Evolutionary conservation across 2,797 vertebrate species (phyloP).

Genomic region (Scomberomorus guttatus): DNA sequence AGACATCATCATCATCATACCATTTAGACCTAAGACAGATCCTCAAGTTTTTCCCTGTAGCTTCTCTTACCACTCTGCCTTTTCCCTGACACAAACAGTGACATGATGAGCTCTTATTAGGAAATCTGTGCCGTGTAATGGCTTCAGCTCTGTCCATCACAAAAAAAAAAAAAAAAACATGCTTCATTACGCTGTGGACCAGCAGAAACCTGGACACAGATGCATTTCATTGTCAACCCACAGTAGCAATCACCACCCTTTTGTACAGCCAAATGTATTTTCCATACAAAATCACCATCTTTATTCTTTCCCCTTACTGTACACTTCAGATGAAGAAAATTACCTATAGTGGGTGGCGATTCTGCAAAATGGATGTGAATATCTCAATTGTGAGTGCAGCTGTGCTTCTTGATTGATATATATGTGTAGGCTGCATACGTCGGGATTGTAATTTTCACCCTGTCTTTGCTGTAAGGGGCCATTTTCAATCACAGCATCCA

Average conservation of each 20-base stretch:
- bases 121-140: slow-evolving; percentile 22
- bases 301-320: slow-evolving; percentile 12
- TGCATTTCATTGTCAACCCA: slow-evolving; percentile 21
- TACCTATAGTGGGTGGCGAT: slow-evolving; percentile 28
- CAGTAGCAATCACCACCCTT: slow-evolving; percentile 3
- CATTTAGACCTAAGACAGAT: not conserved
- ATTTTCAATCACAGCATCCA: slow-evolving; percentile 64
- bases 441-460: slow-evolving; percentile 51
- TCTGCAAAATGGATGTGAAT: slow-evolving; percentile 57
- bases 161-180: not conserved
- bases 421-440: slow-evolving; percentile 56
- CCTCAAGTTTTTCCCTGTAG: not conserved
- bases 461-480: slow-evolving; percentile 28
- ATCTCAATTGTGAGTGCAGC: slow-evolving; percentile 56
- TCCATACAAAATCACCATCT: slow-evolving; percentile 28
- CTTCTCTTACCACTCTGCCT: slow-evolving; percentile 14
- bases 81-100: slow-evolving; percentile 39
- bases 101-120: slow-evolving; percentile 38
- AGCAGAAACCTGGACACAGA: not conserved
- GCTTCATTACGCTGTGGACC: slow-evolving; percentile 9
- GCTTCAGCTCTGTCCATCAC: slow-evolving; percentile 22
- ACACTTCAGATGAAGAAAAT: slow-evolving; percentile 35
- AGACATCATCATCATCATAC: not conserved
- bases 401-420: slow-evolving; percentile 67
- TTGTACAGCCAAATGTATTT: slow-evolving; percentile 24